Conservation (phyloP, 1,140 invertebrate species). For the Drosophila sechellia region DNA sequence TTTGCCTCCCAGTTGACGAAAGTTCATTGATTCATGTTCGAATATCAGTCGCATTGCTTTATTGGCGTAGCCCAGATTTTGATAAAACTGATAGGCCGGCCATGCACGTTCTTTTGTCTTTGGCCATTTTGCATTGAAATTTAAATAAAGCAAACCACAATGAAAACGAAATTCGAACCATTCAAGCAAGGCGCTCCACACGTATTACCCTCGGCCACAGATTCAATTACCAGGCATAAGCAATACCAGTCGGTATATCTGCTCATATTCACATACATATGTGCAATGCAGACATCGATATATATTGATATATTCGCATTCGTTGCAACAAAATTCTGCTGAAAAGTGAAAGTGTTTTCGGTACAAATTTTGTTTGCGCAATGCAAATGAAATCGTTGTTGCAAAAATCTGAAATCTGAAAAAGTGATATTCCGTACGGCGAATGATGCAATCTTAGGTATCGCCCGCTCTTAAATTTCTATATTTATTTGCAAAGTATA, state of each 20-base stretch:
- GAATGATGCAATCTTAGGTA: background rate
- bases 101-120: constrained; percentile 1
- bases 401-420: background rate
- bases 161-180: constrained; percentile 62
- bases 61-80: constrained; percentile 18
- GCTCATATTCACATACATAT: background rate
- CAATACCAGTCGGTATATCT: constrained; percentile 1
- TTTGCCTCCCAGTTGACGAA: constrained; percentile 3
- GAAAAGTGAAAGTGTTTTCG: constrained; percentile 34
- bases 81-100: background rate
- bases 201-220: constrained; percentile 30
- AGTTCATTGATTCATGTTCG: constrained; percentile 65
- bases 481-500: background rate
- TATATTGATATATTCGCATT: constrained; percentile 14
- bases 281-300: background rate
- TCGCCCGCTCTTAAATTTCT: background rate
- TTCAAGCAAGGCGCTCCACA: constrained; percentile 60
- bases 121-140: constrained; percentile 49
- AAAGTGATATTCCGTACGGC: background rate
- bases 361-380: constrained; percentile 12
- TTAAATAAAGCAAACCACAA: constrained; percentile 67
- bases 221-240: constrained; percentile 40
- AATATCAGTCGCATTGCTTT: constrained; percentile 25
- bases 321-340: constrained; percentile 38
- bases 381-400: constrained; percentile 9